Evolutionary conservation across 2,113 vertebrate species (phyloP).

Genomic region (Thinocorus orbignyianus): DNA sequence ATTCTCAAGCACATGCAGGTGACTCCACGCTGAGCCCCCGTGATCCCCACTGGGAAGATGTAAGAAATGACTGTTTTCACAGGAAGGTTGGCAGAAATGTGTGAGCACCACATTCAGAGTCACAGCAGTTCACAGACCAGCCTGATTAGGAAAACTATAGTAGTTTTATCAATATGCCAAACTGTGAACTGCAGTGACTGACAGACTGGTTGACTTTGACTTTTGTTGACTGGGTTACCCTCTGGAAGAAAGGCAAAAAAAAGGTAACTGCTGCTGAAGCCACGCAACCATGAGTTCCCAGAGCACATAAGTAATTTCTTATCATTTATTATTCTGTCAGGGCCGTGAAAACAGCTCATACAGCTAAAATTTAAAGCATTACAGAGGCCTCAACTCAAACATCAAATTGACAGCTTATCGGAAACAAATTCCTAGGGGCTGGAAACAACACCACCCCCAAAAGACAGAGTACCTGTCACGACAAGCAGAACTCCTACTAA

Average conservation of each 20-base stretch:
- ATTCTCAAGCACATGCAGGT: neutral
- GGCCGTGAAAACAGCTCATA: neutral
- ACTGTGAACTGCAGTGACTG: neutral
- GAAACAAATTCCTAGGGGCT: neutral
- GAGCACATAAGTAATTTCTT: accelerated
- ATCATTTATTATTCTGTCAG: neutral
- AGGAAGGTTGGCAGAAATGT: neutral
- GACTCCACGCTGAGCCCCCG: neutral
- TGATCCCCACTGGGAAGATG: neutral
- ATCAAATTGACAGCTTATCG: neutral
- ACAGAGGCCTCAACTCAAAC: neutral
- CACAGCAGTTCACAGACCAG: neutral
- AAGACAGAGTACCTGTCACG: neutral
- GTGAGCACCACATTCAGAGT: neutral
- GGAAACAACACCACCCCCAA: neutral
- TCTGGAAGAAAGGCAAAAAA: neutral
- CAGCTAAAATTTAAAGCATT: neutral
- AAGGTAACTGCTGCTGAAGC: neutral
- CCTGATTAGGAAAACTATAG: neutral
- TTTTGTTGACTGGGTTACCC: neutral
- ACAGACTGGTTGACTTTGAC: neutral
- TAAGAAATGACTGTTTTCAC: neutral
- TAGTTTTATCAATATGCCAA: neutral
- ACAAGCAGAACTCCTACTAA: neutral
- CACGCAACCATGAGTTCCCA: neutral